Percentiles rank a stretch among this genome's conserved stretches.
Evolutionary conservation across 2,797 vertebrate species (phyloP).

Genomic region (Aselliscus stoliczkanus): DNA sequence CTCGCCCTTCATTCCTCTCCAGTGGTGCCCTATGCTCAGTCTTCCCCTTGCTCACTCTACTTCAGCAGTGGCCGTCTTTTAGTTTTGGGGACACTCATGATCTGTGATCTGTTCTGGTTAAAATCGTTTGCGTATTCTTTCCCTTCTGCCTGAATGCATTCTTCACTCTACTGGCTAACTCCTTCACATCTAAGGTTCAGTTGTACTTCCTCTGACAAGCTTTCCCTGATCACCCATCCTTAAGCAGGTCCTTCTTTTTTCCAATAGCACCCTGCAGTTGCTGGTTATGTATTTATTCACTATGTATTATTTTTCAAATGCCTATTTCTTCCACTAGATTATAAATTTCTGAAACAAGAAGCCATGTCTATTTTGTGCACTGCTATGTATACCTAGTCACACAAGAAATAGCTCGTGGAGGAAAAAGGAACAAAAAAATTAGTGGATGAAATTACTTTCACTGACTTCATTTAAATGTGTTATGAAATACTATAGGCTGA

Average conservation of each 20-base stretch:
- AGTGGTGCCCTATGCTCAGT: neutral
- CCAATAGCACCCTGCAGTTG: neutral
- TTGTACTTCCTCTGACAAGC: neutral
- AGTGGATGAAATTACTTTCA: neutral
- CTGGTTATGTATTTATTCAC: neutral
- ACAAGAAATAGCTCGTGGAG: neutral
- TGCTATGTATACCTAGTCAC: neutral
- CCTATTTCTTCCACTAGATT: neutral
- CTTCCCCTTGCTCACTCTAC: neutral
- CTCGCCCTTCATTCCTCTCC: neutral
- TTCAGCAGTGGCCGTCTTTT: neutral
- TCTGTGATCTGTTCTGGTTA: neutral
- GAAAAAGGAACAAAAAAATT: conserved; percentile 2
- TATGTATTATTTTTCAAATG: neutral
- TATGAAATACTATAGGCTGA: neutral
- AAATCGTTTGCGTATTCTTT: neutral
- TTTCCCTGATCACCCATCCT: neutral
- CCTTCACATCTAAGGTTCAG: neutral
- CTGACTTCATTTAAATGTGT: neutral
- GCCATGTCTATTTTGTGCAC: neutral
- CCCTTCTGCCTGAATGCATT: neutral
- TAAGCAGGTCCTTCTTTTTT: neutral
- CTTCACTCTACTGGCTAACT: neutral
- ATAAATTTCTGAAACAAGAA: neutral
- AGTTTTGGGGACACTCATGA: neutral